phyloP scores from a whole-genome alignment of 2,113 vertebrate genomes.

The Acinonyx jubatus region DNA sequence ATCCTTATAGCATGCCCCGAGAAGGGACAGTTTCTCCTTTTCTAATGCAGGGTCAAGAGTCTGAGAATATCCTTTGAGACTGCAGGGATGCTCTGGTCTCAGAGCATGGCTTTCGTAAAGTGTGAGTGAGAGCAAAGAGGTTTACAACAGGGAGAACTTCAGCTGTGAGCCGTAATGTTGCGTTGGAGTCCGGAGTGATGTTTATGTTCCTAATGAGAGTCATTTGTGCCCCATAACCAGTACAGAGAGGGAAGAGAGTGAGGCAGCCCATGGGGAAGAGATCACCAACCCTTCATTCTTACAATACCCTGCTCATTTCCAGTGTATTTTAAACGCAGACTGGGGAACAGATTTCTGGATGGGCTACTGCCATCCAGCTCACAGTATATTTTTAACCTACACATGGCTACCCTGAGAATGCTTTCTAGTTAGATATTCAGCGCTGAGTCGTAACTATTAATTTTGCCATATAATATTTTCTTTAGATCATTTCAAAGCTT shows the following conservation, averaged over 20 bases:
- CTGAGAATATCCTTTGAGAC: not conserved
- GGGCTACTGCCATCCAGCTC: not conserved
- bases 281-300: not conserved
- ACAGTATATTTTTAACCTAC: not conserved
- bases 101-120: not conserved
- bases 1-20: not conserved
- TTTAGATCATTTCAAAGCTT: conserved; percentile 36
- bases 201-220: not conserved
- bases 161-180: not conserved
- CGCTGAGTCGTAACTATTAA: conserved; percentile 40
- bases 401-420: not conserved
- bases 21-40: not conserved
- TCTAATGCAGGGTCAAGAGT: not conserved
- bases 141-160: not conserved
- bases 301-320: too few relatives aligned
- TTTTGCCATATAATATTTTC: conserved; percentile 41
- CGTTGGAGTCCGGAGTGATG: not conserved
- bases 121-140: not conserved
- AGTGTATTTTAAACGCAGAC: not conserved
- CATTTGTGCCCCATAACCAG: not conserved
- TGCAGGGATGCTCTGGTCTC: not conserved
- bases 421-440: conserved; percentile 34
- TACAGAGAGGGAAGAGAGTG: not conserved
- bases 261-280: fast-evolving
- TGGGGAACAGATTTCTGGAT: not conserved